Evolutionary conservation across 2,797 vertebrate species (phyloP).

Genomic region (Oophaga sylvatica): DNA sequence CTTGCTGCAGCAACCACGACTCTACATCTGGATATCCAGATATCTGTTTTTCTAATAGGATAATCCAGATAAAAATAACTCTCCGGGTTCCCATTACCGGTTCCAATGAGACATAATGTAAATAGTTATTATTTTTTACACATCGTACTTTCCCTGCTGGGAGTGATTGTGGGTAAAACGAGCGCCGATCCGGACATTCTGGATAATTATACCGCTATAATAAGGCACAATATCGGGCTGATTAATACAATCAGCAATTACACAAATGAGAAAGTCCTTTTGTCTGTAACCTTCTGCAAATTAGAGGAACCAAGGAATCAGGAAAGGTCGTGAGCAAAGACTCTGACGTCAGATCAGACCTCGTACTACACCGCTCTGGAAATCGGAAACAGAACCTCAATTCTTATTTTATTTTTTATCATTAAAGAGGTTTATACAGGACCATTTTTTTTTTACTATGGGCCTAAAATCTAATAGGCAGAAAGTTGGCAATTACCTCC

Average conservation of each 20-base stretch:
- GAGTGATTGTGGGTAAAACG: conserved; percentile 2
- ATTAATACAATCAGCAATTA: conserved; percentile 44
- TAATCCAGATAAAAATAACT: too few species aligned
- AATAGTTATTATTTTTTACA: background rate
- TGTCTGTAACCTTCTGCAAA: conserved; percentile 20
- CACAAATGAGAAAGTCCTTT: conserved; percentile 12
- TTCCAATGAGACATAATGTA: background rate
- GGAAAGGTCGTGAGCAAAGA: background rate
- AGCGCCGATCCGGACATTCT: background rate
- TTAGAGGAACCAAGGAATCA: background rate
- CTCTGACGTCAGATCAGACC: background rate
- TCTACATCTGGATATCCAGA: background rate
- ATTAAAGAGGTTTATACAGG: too few species aligned
- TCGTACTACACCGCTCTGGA: background rate
- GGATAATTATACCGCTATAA: background rate
- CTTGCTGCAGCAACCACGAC: background rate
- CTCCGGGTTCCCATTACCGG: background rate
- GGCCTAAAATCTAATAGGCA: too few species aligned
- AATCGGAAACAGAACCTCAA: background rate
- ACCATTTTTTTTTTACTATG: too few species aligned
- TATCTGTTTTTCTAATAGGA: background rate
- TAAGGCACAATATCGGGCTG: conserved; percentile 1
- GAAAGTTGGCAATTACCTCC: too few species aligned
- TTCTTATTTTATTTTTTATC: background rate
- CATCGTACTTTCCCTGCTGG: background rate